These are phyloP conservation scores for Cercocebus atys DNA, from an alignment of 2,113 vertebrate genomes.

Conservation along the genomic window DNA sequence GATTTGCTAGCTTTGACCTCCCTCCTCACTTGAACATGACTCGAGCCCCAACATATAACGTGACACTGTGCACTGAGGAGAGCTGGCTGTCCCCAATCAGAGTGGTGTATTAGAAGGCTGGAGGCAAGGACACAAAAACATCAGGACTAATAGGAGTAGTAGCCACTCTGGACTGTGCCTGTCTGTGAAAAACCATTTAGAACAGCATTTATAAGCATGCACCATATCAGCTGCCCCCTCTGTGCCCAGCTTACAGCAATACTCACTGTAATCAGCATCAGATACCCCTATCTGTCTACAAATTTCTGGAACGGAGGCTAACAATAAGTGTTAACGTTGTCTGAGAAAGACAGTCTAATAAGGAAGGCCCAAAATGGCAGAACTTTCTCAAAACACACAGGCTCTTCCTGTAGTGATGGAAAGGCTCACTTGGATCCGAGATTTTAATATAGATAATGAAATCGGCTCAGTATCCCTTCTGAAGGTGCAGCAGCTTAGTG, in stretches of 20 bases:
- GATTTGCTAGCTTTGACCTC: background rate
- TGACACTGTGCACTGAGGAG: background rate
- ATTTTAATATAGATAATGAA: conserved; percentile 67
- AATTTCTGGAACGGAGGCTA: background rate
- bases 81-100: background rate
- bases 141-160: background rate
- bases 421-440: background rate
- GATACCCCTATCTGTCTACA: background rate
- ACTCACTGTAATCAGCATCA: background rate
- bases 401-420: background rate
- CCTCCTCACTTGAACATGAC: background rate
- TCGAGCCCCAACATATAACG: background rate
- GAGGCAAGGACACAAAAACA: background rate
- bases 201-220: background rate
- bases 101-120: background rate
- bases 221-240: background rate
- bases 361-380: background rate
- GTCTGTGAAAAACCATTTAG: background rate
- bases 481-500: background rate
- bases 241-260: background rate
- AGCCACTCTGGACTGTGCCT: background rate
- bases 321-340: background rate
- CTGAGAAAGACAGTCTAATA: background rate
- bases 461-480: background rate
- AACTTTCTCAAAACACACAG: background rate